Percentiles rank a stretch among this genome's conserved stretches.
phyloP scores from a whole-genome alignment of 1,140 invertebrate species.

The Lanistes nyassanus region DNA sequence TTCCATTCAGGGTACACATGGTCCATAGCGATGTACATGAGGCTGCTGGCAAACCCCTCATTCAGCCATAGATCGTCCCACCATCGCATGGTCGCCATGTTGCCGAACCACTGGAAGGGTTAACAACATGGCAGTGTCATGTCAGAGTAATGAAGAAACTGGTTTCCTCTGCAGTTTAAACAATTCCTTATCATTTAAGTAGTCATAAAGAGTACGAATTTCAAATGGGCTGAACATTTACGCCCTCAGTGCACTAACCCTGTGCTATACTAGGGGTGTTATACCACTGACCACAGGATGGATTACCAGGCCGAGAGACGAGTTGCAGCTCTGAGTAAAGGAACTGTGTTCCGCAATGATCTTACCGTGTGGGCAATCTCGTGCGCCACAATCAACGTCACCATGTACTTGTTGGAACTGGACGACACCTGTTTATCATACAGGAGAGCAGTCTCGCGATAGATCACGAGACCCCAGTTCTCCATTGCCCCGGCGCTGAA shows the following conservation, averaged over 20 bases:
- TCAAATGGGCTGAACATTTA: no score
- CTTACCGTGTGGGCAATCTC: slow-evolving; percentile 64
- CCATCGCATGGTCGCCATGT: slow-evolving; percentile 69
- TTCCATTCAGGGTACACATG: slow-evolving; percentile 60
- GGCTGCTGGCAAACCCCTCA: slow-evolving; percentile 68
- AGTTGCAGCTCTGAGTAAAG: no score
- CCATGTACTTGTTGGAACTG: slow-evolving; percentile 57
- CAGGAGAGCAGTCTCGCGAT: slow-evolving; percentile 64
- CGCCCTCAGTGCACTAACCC: no score
- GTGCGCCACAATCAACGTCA: slow-evolving; percentile 61
- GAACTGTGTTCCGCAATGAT: no score
- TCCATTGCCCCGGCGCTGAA: slow-evolving; percentile 70
- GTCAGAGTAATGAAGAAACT: no score
- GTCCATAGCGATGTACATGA: slow-evolving; percentile 65
- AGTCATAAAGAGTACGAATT: no score
- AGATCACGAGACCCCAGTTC: slow-evolving; percentile 68
- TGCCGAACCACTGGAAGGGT: slow-evolving; percentile 67
- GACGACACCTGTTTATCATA: slow-evolving; percentile 61
- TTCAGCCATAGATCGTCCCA: slow-evolving; percentile 70
- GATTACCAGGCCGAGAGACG: no score
- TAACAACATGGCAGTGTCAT: no score
- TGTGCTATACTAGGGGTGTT: no score
- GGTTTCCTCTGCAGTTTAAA: no score
- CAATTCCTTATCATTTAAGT: no score
- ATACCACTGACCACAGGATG: no score